phyloP scores from a whole-genome alignment of 2,888 invertebrate species.

The Nowickia ferox region DNA sequence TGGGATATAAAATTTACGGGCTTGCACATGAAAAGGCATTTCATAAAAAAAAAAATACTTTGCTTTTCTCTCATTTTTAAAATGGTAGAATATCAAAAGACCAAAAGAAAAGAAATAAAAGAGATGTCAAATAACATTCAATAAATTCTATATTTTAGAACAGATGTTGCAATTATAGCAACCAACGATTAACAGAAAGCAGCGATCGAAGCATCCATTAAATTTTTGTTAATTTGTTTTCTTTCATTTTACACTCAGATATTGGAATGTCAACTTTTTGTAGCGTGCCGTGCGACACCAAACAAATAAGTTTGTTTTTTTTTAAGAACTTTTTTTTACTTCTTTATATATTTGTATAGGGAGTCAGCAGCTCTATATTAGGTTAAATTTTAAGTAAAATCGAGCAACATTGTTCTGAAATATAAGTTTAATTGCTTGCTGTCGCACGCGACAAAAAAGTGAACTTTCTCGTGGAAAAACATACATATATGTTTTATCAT shows the following conservation, averaged over 20 bases:
- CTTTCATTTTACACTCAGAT: neutral
- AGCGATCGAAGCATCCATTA: neutral
- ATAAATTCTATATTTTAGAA: slow-evolving; percentile 15
- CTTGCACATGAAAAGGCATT: slow-evolving; percentile 48
- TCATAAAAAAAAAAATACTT: neutral
- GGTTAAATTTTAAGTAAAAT: too few species aligned
- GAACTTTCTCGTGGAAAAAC: too few species aligned
- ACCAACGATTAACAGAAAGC: neutral
- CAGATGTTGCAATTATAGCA: slow-evolving; percentile 11
- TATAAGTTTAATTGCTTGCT: too few species aligned
- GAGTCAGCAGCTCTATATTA: too few species aligned
- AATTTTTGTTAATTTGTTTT: neutral
- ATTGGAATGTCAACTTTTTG: too few species aligned
- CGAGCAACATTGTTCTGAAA: too few species aligned
- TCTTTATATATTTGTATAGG: too few species aligned
- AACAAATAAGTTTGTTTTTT: too few species aligned
- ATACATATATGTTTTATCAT: too few species aligned
- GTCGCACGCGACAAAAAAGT: too few species aligned
- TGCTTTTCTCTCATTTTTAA: slow-evolving; percentile 7
- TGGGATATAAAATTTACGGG: slow-evolving; percentile 61
- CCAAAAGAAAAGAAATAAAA: neutral
- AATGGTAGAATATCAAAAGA: neutral
- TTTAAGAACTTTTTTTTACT: too few species aligned
- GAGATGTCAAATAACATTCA: slow-evolving; percentile 10
- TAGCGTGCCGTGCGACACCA: too few species aligned